Evolutionary conservation across 2,888 invertebrate species (phyloP).

Genomic region (Acleris cristana): DNA sequence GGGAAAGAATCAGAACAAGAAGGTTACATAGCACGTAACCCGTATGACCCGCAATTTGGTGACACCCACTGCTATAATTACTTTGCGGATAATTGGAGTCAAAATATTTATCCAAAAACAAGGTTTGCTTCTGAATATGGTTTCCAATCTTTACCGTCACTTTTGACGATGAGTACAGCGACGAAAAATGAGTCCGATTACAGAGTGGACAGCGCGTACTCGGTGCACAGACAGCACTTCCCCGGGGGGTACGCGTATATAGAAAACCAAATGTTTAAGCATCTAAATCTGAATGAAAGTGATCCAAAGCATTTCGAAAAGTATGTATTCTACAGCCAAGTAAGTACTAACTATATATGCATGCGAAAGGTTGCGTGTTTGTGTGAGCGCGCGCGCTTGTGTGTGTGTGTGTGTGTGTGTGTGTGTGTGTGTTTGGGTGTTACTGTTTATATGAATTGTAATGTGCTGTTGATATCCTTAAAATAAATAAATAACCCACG

Average conservation of each 20-base stretch:
- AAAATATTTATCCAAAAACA: constrained; percentile 89
- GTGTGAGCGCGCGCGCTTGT: no score
- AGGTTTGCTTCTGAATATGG: constrained; percentile 98
- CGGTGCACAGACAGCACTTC: constrained; percentile 94
- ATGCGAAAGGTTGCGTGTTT: no score
- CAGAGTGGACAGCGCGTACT: constrained; percentile 82
- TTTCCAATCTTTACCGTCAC: constrained; percentile 93
- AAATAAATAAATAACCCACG: no score
- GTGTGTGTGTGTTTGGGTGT: no score
- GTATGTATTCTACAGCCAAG: constrained; percentile 93
- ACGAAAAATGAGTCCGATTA: constrained; percentile 80
- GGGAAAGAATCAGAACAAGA: constrained; percentile 89
- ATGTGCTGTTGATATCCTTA: no score
- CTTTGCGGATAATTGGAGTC: constrained; percentile 90
- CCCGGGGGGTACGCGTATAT: constrained; percentile 88
- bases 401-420: no score
- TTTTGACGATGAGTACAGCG: constrained; percentile 86
- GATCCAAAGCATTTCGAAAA: constrained; percentile 85
- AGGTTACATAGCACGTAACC: constrained; percentile 90
- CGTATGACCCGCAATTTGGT: constrained; percentile 91
- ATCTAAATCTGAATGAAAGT: constrained; percentile 84
- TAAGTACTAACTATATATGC: constrained; percentile 59
- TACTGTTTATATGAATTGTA: no score
- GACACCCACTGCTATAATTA: constrained; percentile 98
- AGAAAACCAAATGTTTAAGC: constrained; percentile 82